Conservation (phyloP, 2,113 vertebrate genomes). For the Neolamprologus hecqui region DNA sequence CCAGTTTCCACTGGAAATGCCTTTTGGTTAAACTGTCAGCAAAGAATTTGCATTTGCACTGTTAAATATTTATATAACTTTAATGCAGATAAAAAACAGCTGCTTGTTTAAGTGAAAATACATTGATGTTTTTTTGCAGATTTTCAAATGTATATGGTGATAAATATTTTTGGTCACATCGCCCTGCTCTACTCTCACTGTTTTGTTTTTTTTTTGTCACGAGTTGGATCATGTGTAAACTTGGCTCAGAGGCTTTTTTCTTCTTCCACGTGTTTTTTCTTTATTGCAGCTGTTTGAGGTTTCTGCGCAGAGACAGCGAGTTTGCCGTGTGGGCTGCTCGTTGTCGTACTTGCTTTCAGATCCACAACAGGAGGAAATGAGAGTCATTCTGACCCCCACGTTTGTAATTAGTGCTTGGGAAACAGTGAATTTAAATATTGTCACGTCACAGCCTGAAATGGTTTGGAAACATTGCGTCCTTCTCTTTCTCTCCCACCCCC, state of each 20-base stretch:
- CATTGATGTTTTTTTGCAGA: fast-evolving
- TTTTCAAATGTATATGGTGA: neutral
- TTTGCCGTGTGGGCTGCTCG: neutral
- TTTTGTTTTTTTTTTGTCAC: neutral
- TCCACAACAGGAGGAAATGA: neutral
- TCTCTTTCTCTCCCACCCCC: neutral
- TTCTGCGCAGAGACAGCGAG: neutral
- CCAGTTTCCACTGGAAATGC: neutral
- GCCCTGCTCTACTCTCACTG: fast-evolving
- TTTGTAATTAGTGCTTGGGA: neutral
- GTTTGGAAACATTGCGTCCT: neutral
- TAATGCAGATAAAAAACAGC: neutral
- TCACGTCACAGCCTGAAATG: neutral
- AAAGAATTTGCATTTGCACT: fast-evolving
- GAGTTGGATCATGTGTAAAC: constrained; percentile 18
- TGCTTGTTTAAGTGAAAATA: neutral
- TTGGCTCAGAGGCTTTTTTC: neutral
- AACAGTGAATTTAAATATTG: neutral
- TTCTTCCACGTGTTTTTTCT: neutral
- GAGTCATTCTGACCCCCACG: neutral
- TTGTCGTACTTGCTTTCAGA: neutral
- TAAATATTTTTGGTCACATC: neutral
- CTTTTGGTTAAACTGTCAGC: neutral
- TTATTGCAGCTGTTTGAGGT: constrained; percentile 28
- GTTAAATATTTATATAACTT: fast-evolving